Percentiles rank a stretch among this genome's conserved stretches.
These are phyloP conservation scores for Apaloderma vittatum DNA, from an alignment of 2,113 vertebrate genomes.

Conservation along the genomic window DNA sequence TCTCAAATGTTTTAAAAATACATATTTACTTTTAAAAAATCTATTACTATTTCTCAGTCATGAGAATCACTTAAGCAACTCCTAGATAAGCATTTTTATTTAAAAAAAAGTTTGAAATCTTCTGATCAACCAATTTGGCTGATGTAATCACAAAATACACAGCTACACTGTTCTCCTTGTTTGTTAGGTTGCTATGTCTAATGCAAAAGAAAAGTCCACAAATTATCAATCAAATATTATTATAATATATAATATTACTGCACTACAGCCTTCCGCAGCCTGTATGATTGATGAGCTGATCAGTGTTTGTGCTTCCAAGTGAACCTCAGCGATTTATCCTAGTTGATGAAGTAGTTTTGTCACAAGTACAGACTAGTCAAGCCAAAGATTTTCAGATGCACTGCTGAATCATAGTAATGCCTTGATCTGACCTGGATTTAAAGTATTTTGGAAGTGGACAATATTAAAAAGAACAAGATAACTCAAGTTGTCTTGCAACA, in stretches of 20 bases:
- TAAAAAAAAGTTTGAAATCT: neutral
- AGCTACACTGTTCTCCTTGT: neutral
- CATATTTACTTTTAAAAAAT: neutral
- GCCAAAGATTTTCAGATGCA: neutral
- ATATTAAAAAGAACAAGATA: neutral
- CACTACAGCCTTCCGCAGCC: neutral
- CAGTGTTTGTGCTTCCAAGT: fast-evolving
- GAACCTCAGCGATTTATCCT: neutral
- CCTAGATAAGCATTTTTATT: neutral
- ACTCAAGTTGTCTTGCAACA: neutral
- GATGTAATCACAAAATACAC: neutral
- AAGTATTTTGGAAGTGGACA: neutral
- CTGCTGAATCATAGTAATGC: neutral
- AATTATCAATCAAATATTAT: neutral
- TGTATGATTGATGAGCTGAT: neutral
- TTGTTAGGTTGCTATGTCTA: neutral
- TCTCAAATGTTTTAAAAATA: neutral
- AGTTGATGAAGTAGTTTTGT: neutral
- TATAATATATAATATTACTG: neutral
- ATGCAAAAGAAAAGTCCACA: neutral
- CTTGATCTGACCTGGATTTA: neutral
- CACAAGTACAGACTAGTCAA: neutral
- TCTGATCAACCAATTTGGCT: neutral
- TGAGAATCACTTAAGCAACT: neutral
- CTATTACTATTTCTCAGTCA: neutral